phyloP scores from a whole-genome alignment of 2,113 vertebrate species.

The Paratilapia polleni region DNA sequence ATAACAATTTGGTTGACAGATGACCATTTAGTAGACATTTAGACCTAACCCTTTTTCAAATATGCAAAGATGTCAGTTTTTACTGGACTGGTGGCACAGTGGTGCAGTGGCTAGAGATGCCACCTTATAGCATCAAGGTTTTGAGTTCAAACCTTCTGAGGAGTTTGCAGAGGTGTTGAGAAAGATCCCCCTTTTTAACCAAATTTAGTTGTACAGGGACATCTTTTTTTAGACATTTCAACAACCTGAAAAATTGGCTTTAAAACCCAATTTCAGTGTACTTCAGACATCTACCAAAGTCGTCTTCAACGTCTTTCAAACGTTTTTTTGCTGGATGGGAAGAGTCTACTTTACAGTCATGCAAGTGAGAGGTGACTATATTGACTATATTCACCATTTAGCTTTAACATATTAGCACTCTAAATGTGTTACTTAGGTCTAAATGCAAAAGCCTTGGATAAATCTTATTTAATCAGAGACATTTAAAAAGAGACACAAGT shows the following conservation, averaged over 20 bases:
- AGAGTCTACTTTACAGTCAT: neutral
- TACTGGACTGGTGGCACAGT: neutral
- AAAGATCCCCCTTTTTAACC: neutral
- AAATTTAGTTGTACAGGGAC: neutral
- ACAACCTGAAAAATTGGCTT: neutral
- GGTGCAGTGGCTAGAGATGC: neutral
- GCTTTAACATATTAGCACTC: neutral
- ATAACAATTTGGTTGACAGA: neutral
- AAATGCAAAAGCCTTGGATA: neutral
- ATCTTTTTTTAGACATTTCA: neutral
- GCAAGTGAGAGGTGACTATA: neutral
- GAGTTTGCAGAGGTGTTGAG: neutral
- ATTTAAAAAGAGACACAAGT: neutral
- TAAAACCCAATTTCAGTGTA: neutral
- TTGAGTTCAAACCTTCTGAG: neutral
- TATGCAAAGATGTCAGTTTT: neutral
- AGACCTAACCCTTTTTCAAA: neutral
- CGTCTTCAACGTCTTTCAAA: neutral
- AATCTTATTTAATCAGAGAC: neutral
- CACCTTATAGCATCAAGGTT: neutral
- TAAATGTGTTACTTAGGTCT: neutral
- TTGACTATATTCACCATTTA: neutral
- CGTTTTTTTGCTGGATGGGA: neutral
- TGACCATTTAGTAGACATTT: neutral
- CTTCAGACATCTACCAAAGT: neutral